These are phyloP conservation scores for Triplophysa siluroides DNA, from an alignment of 2,113 vertebrate species.

Conservation along the genomic window DNA sequence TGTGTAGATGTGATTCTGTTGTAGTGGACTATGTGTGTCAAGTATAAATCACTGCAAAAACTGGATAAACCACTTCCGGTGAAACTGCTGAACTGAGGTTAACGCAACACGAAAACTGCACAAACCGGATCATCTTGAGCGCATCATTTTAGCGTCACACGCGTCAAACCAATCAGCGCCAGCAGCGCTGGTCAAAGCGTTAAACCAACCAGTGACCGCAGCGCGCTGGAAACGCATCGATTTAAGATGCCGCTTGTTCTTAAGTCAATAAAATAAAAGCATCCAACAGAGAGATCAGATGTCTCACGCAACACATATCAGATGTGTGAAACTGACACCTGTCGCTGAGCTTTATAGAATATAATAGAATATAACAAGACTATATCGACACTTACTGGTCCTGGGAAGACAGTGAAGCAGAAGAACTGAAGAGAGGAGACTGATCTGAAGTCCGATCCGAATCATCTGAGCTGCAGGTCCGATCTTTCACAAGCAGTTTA, in stretches of 20 bases:
- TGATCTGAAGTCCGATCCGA: neutral
- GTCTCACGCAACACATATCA: no score
- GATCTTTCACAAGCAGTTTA: neutral
- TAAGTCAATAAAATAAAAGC: no score
- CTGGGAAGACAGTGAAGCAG: neutral
- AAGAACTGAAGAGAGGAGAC: neutral
- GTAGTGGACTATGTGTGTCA: no score
- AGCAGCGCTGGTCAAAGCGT: no score
- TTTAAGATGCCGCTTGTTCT: no score
- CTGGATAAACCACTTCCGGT: conserved; percentile 18
- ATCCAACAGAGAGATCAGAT: no score
- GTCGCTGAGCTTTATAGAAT: no score
- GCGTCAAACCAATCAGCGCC: neutral
- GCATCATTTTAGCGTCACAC: no score
- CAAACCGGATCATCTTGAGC: no score
- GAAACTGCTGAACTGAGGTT: neutral
- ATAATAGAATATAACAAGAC: no score
- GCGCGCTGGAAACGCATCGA: neutral
- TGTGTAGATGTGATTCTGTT: no score
- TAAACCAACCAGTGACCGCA: neutral
- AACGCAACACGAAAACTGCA: neutral
- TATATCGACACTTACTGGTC: neutral
- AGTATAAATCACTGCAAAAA: neutral
- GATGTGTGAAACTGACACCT: no score
- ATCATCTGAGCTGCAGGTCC: neutral